A percentile compares a stretch with the other conserved stretches of the same genome.
Evolutionary conservation across 2,113 vertebrate species (phyloP).

Genomic region (Ctenodactylus gundi): DNA sequence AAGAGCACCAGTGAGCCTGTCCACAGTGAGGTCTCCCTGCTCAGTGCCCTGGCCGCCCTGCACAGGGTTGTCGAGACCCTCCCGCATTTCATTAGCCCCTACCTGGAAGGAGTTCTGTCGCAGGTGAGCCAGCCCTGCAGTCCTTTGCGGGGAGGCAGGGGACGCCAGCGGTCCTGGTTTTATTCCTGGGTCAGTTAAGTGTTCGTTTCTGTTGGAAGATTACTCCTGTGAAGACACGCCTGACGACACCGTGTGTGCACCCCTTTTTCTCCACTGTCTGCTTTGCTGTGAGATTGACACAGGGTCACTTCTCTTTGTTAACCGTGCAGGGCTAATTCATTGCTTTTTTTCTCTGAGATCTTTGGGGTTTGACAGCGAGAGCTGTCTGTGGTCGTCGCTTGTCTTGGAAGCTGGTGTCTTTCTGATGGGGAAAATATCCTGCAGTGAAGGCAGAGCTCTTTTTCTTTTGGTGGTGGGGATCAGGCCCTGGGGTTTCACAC

Average conservation of each 20-base stretch:
- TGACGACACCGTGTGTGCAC: neutral
- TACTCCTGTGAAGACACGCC: neutral
- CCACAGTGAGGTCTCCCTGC: slow-evolving; percentile 90
- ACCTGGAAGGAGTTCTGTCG: slow-evolving; percentile 86
- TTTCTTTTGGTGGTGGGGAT: too few species aligned
- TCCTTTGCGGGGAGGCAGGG: too few species aligned
- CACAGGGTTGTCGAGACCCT: slow-evolving; percentile 93
- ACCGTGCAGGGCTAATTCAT: neutral
- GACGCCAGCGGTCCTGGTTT: accelerated
- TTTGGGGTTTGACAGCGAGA: neutral
- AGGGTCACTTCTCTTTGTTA: neutral
- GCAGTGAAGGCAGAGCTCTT: too few species aligned
- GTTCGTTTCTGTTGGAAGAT: neutral
- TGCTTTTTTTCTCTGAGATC: neutral
- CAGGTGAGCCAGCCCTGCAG: slow-evolving; percentile 85
- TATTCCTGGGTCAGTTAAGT: neutral
- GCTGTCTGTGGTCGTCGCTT: neutral
- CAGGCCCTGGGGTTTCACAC: too few species aligned
- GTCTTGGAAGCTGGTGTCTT: neutral
- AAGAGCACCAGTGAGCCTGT: slow-evolving; percentile 87
- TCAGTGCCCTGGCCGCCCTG: slow-evolving; percentile 93
- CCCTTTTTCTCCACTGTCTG: neutral
- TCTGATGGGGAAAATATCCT: neutral
- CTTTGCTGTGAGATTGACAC: neutral
- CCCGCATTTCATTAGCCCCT: slow-evolving; percentile 95